Base-by-base conservation (phyloP, 2,888 invertebrate species). In the Philhelius pedissequus region DNA sequence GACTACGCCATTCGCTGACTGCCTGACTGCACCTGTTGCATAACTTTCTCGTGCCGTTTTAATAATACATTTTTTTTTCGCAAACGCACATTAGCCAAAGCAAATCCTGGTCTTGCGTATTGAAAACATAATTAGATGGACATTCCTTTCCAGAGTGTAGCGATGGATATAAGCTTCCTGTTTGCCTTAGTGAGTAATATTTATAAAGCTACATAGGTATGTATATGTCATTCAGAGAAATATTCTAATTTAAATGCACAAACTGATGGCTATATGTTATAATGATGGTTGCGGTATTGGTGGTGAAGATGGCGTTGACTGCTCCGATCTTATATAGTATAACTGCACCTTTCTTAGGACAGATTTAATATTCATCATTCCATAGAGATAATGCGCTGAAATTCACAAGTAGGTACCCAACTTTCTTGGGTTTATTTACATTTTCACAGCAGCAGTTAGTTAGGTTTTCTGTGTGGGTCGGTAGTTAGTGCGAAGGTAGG, bases 61-160 rank as follows among this genome's bases (percentile, higher is more conserved):
- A 18, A 20, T 25, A 4, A 3, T 40, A 25, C 25, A 25, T 18
- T 40, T 43, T 43, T 43, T 30, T 43, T 62, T 62, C 43, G 66
- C 73, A 77, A 58, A 43, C 48, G 43, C 18, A 66, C 30, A 48
- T 45, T 13, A 32, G 13, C n/a, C 40, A 35, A 48, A 68, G n/a
- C 45, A 48, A 43, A 73, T 70, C 64, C 70, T 66, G 45, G 56
- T 22, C 27, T 40, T 43, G 45, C 38, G 45, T 48, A 54, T 50
- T 75, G 79, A 84, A 84, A 84, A 70, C 83, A 75, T 84, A 84
- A 84, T 84, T 84, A 84, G 79, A 79, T 79, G 75, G 74, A 45
- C 83, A 84, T 84, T 84, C 79, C 74, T 71, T 66, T 70, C 66
- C 60, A 60, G n/a, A n/a, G n/a, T n/a, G n/a, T n/a, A n/a, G 66